A percentile compares a stretch with the other conserved stretches of the same genome.
Evolutionary conservation across 2,113 vertebrate species (phyloP).

Genomic region (Neotoma lepida): DNA sequence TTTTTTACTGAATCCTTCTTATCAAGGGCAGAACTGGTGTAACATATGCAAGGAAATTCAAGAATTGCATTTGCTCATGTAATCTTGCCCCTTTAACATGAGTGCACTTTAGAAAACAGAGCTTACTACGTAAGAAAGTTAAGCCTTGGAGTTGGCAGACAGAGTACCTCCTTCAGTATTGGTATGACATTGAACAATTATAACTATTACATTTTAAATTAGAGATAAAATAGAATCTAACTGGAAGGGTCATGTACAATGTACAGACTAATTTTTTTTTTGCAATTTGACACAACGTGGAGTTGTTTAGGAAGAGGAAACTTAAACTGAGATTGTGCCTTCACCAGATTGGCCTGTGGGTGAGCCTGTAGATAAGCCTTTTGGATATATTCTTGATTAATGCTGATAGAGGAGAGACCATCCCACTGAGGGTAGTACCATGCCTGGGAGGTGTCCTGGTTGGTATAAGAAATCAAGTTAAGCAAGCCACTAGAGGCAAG

Average conservation of each 20-base stretch:
- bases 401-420: background rate
- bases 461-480: background rate
- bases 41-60: background rate
- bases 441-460: fast-evolving
- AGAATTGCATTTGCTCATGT: background rate
- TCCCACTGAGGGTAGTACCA: background rate
- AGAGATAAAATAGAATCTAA: background rate
- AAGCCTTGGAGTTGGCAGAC: background rate
- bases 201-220: background rate
- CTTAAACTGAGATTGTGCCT: background rate
- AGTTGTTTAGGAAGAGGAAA: background rate
- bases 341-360: background rate
- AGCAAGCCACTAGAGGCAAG: background rate
- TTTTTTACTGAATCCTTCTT: background rate
- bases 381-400: background rate
- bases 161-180: background rate
- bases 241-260: background rate
- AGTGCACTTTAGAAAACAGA: background rate
- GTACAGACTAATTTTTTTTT: background rate
- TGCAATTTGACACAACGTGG: background rate
- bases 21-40: background rate
- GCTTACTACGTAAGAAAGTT: background rate
- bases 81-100: background rate
- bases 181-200: background rate
- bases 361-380: background rate